These are phyloP conservation scores for Nemotelus nigrinus DNA, from an alignment of 2,888 invertebrate species.

Conservation along the genomic window DNA sequence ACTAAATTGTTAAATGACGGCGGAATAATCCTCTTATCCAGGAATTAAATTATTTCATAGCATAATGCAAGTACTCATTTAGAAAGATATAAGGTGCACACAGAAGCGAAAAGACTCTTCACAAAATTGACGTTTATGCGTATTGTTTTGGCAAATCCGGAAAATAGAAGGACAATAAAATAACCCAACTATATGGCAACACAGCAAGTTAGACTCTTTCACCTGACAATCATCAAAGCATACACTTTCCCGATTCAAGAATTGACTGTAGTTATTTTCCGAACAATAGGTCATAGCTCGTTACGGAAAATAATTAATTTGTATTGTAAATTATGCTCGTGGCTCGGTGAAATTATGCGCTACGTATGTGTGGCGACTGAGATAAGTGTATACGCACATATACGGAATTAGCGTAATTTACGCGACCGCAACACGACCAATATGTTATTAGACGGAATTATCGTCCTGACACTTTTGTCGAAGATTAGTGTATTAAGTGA, in stretches of 20 bases:
- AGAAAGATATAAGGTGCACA: no score
- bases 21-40: no score
- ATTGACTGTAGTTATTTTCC: neutral
- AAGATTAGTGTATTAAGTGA: neutral
- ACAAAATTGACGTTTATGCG: no score
- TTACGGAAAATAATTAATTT: constrained; percentile 32
- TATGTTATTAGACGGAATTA: constrained; percentile 4
- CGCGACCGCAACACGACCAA: neutral
- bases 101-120: no score
- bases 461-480: neutral
- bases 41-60: no score
- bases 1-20: neutral
- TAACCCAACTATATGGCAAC: neutral
- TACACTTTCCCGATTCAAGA: neutral
- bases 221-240: neutral
- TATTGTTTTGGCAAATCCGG: no score
- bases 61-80: no score
- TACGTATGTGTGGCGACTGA: neutral
- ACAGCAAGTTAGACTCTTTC: neutral
- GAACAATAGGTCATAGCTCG: constrained; percentile 26
- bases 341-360: constrained; percentile 16
- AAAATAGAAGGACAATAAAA: no score
- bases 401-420: constrained; percentile 8
- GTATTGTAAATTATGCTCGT: constrained; percentile 27
- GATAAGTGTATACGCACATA: neutral